Base-by-base conservation (phyloP, 2,797 vertebrate genomes). In the Aulostomus chinensis region DNA sequence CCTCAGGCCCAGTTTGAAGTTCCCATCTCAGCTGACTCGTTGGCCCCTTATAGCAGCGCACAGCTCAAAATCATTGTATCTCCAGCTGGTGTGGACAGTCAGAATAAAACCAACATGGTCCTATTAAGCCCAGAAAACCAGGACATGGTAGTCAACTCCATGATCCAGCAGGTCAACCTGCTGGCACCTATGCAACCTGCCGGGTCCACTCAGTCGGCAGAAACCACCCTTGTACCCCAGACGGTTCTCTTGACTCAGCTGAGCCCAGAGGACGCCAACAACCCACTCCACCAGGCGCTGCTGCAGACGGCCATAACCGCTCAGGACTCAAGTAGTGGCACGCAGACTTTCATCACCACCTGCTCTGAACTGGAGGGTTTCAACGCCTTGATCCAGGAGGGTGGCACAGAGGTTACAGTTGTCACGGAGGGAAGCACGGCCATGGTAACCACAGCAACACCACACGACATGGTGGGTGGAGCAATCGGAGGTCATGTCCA, bases 281-380 rank as follows among this genome's bases (percentile, higher is more conserved):
- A 78, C 4, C 10, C 89, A 0, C 84, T 95, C 41, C 91, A 93
- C 80, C 93, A 90, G 36, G 80, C 91, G 1, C 81, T 97, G 47
- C 80, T 96, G 43, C 89, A 92, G 13, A 57, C 75, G 0, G 58
- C 87, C 1, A 83, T 88, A 1, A 70, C 65, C 0, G 15, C 80
- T 40, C 92, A 87, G 7, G 91, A 92, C 15, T 63, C 88, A 36
- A 10, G 84, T 46, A 41, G 88, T 0, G 35, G 60, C 74, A 47
- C 71, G 18, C 95, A 94, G 70, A 89, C 95, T 0, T 95, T 95
- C 72, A 94, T 98, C 80, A 89, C 92, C 2, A 49, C 93, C 53
- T 98, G 96, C 80, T 89, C 96, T 0, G 96, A 99, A 49, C 89
- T 99, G 13, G 96, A 98, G 56, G 93, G 95, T 54, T 91, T 99